Base-by-base conservation (phyloP, 1,140 invertebrate genomes). In the Drosophila chauvacae region DNA sequence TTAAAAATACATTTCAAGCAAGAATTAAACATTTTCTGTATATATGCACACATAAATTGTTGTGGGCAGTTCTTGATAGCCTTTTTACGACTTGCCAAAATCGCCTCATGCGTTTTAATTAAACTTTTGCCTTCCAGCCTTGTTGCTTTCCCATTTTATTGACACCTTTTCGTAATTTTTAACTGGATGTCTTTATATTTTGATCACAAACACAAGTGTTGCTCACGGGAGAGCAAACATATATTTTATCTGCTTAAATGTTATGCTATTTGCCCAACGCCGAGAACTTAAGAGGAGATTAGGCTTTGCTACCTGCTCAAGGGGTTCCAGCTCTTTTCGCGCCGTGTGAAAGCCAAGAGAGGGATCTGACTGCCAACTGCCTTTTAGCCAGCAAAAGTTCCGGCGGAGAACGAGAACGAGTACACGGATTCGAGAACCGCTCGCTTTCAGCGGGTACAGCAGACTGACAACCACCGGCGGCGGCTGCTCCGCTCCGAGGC, bases 151-250 rank as follows among this genome's bases (percentile, higher is more conserved):
- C 11, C 41, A 13, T 59, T 48, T 64, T 41, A 76, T 66, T 55
- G 35, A 28, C 64, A 69, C 50, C 28, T 39, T 72, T 72, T 61
- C 35, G 18, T 61, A 26, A n/a, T 26, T 47, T 66, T 65, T 65
- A 20, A 5, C 18, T 48, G 39, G 16, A 26, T 48, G 20, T 37
- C 14, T 68, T 42, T 23, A 55, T 45, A 33, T 58, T 23, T 69
- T 58, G 48, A 41, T 53, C 82, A 78, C 57, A 81, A 72, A 78
- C 71, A 76, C 82, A 85, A 68, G 63, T 81, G 78, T 74, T 68
- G 35, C 30, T 30, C 14, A n/a, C 26, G n/a, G 28, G 10, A 56
- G 18, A 48, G 63, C 47, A 71, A 79, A 69, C 57, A 77, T 51
- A 28, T 72, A 28, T 72, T 73, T 72, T 72, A 73, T 72, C 66